These are phyloP conservation scores for Syngnathus typhle DNA, from an alignment of 2,113 vertebrate species.

Conservation along the genomic window DNA sequence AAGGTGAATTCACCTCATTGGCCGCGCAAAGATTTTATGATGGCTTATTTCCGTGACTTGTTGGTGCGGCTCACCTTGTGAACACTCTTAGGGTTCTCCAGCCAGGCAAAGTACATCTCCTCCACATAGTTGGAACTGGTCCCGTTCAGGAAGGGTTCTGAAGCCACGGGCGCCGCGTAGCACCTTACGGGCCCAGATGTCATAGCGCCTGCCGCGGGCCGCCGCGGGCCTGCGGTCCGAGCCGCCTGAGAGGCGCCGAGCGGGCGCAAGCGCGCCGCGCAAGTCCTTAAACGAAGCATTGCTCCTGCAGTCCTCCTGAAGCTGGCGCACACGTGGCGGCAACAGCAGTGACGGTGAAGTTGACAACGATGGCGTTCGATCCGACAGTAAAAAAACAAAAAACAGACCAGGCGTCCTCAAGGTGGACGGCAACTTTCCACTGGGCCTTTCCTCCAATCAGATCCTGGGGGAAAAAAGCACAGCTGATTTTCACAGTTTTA, in stretches of 20 bases:
- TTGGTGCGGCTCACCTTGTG: constrained; percentile 85
- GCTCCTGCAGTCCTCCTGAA: constrained; percentile 62
- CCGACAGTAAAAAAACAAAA: background rate
- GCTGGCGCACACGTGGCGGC: constrained; percentile 16
- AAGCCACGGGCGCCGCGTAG: constrained; percentile 86
- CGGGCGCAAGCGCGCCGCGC: constrained; percentile 88
- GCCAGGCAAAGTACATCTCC: constrained; percentile 98
- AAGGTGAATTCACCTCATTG: too few relatives aligned
- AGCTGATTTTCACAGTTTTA: background rate
- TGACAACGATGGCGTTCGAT: constrained; percentile 8
- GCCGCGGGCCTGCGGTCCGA: constrained; percentile 70
- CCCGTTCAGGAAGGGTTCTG: constrained; percentile 94
- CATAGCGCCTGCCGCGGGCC: constrained; percentile 74
- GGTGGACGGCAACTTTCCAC: constrained; percentile 6
- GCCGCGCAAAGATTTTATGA: too few relatives aligned
- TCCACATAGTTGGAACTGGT: constrained; percentile 99
- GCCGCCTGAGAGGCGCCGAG: constrained; percentile 86
- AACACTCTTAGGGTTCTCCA: constrained; percentile 97
- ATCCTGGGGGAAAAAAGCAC: background rate
- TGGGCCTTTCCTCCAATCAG: background rate
- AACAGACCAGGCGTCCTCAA: constrained; percentile 29
- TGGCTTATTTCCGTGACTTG: too few relatives aligned
- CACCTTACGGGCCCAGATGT: constrained; percentile 87
- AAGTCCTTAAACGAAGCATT: constrained; percentile 99
- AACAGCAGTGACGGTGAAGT: background rate